A percentile compares a stretch with the other conserved stretches of the same genome.
Conservation (phyloP, 2,888 invertebrate species). For the Nycteola revayana region DNA sequence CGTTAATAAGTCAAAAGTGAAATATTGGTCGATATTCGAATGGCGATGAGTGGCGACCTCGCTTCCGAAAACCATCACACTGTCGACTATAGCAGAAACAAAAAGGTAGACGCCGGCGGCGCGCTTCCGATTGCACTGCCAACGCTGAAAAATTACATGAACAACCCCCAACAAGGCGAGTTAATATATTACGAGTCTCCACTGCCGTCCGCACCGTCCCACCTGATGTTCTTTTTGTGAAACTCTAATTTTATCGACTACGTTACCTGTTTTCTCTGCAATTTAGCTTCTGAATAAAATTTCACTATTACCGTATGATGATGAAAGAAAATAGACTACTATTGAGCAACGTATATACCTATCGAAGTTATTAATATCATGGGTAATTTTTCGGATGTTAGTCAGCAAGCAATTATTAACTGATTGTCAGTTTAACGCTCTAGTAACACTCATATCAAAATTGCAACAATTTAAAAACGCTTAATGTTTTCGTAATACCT, state of each 20-base stretch:
- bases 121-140: conserved; percentile 76
- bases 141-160: conserved; percentile 76
- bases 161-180: conserved; percentile 48
- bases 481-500: conserved; percentile 3
- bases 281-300: background rate
- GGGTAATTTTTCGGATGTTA: background rate
- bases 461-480: conserved; percentile 5
- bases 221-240: conserved; percentile 28
- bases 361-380: no score
- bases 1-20: conserved; percentile 66
- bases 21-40: conserved; percentile 69
- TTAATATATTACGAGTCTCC: conserved; percentile 59
- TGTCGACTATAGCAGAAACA: conserved; percentile 61
- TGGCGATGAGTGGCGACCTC: conserved; percentile 61
- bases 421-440: conserved; percentile 24
- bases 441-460: conserved; percentile 14
- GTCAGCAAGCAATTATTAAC: background rate
- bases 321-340: no score
- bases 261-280: conserved; percentile 15
- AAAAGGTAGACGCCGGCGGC: conserved; percentile 70
- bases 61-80: conserved; percentile 75
- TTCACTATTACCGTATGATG: background rate
- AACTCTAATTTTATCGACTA: conserved; percentile 34
- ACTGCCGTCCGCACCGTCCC: conserved; percentile 23
- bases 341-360: no score